Evolutionary conservation across 1,140 invertebrate genomes (phyloP), one percentile per base, ranked within the genome.

Genomic region (Ceratosolen fusciceps): DNA sequence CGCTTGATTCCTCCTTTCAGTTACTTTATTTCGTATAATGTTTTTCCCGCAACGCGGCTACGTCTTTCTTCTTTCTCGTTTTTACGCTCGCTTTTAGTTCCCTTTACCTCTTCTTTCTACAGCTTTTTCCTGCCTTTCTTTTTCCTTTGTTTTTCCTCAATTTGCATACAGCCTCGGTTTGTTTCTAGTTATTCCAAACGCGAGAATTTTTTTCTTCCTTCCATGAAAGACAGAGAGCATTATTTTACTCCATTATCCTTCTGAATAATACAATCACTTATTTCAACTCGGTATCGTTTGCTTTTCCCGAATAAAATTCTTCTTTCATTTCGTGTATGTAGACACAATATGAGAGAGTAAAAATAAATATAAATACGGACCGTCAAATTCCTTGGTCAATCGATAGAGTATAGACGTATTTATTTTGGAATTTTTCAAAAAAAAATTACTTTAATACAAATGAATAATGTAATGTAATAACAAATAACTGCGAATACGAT

Each of bases 261-360:
- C 10, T 80, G 73, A 80, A 76, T 80, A 80, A 80, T 80, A 80
- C 72, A 80, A 80, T 74, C 72, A 39, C 78, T 80, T 80, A 52
- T 80, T 70, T 74, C 65, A 31, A 74, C 72, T 4, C 39, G 37
- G 77, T 68, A 74, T 74, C 77, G 43, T 74, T 74, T 73, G 71
- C 49, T 71, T 24, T 31, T 12, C 12, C 0, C 26, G 31, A 65
- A 39, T 60, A 65, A 78, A 72, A 65, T 73, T 72, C 70, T 47
- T 75, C 43, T 65, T 75, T 75, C 74, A 29, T 14, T n/a, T 21
- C 12, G 39, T 31, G 16, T 4, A 31, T 60, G 31, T 60, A 60
- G 29, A 60, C 24, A 14, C 56, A 58, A 29, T 58, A 10, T 2
- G 21, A 7, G 8, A 24, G 29, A 3, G 19, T 16, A 52, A 52